Evolutionary conservation across 2,113 vertebrate species (phyloP).

Genomic region (Cephalopterus ornatus): DNA sequence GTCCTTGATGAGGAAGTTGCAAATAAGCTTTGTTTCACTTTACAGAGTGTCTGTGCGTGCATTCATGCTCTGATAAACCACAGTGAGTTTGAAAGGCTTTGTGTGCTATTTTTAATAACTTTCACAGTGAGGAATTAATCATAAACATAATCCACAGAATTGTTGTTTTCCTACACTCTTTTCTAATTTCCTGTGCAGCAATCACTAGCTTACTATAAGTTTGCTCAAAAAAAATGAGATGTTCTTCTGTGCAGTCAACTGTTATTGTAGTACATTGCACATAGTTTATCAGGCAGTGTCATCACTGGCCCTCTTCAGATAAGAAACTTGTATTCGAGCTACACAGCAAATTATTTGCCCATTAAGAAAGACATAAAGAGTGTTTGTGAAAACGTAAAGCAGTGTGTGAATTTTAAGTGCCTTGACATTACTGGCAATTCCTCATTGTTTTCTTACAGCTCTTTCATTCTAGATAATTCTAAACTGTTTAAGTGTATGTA

Average conservation of each 20-base stretch:
- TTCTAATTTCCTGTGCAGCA: background rate
- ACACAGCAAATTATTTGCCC: slow-evolving; percentile 19
- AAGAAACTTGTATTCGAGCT: slow-evolving; percentile 8
- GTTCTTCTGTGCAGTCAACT: background rate
- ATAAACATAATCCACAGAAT: background rate
- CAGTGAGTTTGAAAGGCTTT: background rate
- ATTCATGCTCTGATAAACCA: background rate
- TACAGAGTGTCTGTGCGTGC: background rate
- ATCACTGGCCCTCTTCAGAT: background rate
- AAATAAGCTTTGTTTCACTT: background rate
- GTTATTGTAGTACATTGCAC: background rate
- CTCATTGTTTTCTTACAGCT: slow-evolving; percentile 1
- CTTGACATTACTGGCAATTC: background rate
- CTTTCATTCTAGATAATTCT: background rate
- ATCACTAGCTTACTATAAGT: background rate
- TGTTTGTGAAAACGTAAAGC: slow-evolving; percentile 12
- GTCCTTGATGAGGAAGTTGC: background rate
- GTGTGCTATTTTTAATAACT: background rate
- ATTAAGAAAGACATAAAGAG: background rate
- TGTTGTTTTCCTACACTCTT: background rate
- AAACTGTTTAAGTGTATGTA: background rate
- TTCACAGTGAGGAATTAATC: background rate
- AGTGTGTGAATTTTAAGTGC: slow-evolving; percentile 23
- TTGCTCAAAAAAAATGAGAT: background rate
- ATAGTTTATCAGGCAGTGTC: background rate